Evolutionary conservation across 2,888 invertebrate genomes (phyloP).

Genomic region (Machimus atricapillus): DNA sequence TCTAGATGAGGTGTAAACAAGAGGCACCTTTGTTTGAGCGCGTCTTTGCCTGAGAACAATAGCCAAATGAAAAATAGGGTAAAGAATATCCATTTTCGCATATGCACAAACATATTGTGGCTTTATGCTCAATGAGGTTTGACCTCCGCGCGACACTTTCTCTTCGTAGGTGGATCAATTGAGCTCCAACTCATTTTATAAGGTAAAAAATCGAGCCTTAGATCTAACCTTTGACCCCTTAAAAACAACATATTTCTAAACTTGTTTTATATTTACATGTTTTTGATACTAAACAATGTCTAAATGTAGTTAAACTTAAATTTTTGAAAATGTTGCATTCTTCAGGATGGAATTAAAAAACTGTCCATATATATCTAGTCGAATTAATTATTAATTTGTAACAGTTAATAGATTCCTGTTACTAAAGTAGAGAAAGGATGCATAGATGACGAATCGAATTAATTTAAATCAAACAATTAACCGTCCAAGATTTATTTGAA

Average conservation of each 20-base stretch:
- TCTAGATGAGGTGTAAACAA: neutral
- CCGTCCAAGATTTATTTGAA: no score
- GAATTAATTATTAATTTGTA: no score
- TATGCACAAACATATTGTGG: neutral
- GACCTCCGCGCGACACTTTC: neutral
- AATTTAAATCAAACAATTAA: no score
- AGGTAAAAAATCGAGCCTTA: neutral
- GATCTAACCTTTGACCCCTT: neutral
- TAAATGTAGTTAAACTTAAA: no score
- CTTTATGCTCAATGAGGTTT: neutral
- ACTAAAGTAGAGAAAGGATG: no score
- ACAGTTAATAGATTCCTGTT: no score
- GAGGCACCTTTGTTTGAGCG: neutral
- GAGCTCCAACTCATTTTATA: neutral
- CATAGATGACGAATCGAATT: no score
- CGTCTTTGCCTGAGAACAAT: neutral
- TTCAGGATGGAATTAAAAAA: neutral
- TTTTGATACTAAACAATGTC: no score
- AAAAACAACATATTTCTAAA: neutral
- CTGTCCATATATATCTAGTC: no score
- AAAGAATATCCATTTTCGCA: neutral
- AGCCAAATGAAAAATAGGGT: neutral
- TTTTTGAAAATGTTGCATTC: no score
- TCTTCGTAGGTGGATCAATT: neutral
- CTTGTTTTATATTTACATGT: no score